These are phyloP conservation scores for Rhopalosiphum padi DNA, from an alignment of 1,140 invertebrate species.

Conservation along the genomic window DNA sequence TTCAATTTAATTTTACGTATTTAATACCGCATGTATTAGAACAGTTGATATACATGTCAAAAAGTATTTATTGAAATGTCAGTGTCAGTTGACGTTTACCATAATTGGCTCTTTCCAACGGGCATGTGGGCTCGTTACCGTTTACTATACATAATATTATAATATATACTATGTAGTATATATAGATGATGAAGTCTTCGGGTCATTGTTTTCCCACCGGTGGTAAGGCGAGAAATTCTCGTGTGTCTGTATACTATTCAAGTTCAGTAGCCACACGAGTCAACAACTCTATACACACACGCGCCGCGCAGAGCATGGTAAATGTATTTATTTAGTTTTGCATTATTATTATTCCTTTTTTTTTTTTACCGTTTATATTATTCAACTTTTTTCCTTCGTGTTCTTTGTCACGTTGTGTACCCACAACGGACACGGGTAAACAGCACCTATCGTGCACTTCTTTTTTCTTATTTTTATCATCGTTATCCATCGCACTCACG, in stretches of 20 bases:
- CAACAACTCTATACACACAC: not conserved
- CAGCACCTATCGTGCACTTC: conserved; percentile 35
- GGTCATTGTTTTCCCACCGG: conserved; percentile 40
- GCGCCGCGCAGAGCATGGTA: not conserved
- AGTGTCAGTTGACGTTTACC: not conserved
- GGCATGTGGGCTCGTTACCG: not conserved
- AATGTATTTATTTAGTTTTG: conserved; percentile 40
- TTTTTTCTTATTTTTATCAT: conserved; percentile 4
- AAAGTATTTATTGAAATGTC: conserved; percentile 15
- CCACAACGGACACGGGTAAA: not conserved
- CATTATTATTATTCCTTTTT: not conserved
- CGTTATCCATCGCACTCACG: not conserved
- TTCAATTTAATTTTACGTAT: not conserved
- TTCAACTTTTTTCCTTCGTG: conserved; percentile 6
- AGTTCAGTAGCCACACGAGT: conserved; percentile 39
- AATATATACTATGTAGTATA: not conserved
- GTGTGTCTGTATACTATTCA: not conserved
- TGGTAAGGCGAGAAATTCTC: conserved; percentile 33
- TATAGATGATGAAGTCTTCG: not conserved
- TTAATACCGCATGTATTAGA: not conserved
- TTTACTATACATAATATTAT: not conserved
- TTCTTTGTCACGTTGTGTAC: conserved; percentile 33
- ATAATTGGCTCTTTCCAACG: conserved; percentile 1
- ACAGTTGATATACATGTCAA: not conserved
- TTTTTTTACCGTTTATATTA: conserved; percentile 16